Evolutionary conservation across 2,113 vertebrate species (phyloP), one percentile per base, ranked within the genome.

Genomic region (Cisticola juncidis): DNA sequence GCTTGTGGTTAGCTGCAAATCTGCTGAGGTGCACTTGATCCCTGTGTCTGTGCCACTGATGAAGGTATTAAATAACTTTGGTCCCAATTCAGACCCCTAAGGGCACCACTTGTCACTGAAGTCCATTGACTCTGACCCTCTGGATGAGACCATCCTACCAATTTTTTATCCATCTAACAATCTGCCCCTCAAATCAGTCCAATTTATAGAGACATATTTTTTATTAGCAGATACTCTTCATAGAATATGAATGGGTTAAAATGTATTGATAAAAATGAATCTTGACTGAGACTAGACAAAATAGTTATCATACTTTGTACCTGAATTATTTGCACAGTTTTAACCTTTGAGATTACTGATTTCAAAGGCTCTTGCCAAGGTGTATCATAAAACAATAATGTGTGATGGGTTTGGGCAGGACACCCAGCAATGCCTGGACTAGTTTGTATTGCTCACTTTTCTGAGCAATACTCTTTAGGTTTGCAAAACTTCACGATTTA

Each of bases 11-110:
- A 36, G 13, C 53, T 60, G 26, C 18, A 51, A 15, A 60, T 77
- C 4, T 60, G 20, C 33, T 36, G 33, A 44, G 33, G 8, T 50
- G 17, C 36, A 33, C 9, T 77, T 0, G 0, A 45, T 69, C 23
- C 24, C 11, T 77, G 42, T n/a, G 11, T 26, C 26, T n/a, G 1
- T 23, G 12, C 7, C 36, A 58, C 5, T 22, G 26, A 53, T 60
- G 33, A n/a, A 60, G 14, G 28, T 8, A 26, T 36, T 31, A 18
- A 31, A 51, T 51, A 36, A 18, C 22, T 50, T 13, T 51, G 25
- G 22, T 69, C 19, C 19, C 19, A n/a, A 0, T 6, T 24, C 5
- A 19, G 56, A 53, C 5, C 12, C 3, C n/a, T 47, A 38, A 47
- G 56, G n/a, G 15, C 19, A 61, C 19, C 19, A 16, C 24, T 54